phyloP scores from a whole-genome alignment of 1,140 invertebrate species.

The Paralvinella palmiformis region DNA sequence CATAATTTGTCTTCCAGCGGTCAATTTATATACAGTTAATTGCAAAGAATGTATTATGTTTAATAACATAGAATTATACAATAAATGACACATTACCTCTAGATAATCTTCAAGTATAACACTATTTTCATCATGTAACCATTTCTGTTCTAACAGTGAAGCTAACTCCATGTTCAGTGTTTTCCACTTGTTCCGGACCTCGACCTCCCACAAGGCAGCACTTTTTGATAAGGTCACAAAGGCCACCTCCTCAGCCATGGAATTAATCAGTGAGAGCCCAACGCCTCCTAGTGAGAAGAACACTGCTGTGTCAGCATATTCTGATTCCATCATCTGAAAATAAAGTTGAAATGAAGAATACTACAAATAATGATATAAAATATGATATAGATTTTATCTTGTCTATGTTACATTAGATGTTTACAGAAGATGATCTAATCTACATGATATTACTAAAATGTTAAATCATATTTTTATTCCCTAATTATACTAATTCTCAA shows the following conservation, averaged over 20 bases:
- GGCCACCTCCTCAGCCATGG: slow-evolving; percentile 56
- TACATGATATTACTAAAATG: too few species aligned
- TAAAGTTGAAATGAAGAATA: too few species aligned
- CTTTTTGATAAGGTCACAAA: slow-evolving; percentile 63
- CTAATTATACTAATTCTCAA: too few species aligned
- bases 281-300: slow-evolving; percentile 66
- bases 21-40: too few species aligned
- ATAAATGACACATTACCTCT: background rate
- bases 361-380: too few species aligned
- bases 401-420: too few species aligned
- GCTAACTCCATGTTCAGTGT: slow-evolving; percentile 67
- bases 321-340: slow-evolving; percentile 61
- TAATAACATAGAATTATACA: too few species aligned
- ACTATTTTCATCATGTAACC: slow-evolving; percentile 60
- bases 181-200: slow-evolving; percentile 72
- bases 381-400: too few species aligned
- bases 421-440: too few species aligned
- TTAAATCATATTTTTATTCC: too few species aligned
- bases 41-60: too few species aligned
- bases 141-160: slow-evolving; percentile 76
- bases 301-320: slow-evolving; percentile 63
- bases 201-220: slow-evolving; percentile 73
- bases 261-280: slow-evolving; percentile 60
- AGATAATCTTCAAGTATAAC: slow-evolving; percentile 68
- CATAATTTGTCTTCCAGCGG: too few species aligned